Evolutionary conservation across 1,140 invertebrate species (phyloP).

Genomic region (Penaeus chinensis): DNA sequence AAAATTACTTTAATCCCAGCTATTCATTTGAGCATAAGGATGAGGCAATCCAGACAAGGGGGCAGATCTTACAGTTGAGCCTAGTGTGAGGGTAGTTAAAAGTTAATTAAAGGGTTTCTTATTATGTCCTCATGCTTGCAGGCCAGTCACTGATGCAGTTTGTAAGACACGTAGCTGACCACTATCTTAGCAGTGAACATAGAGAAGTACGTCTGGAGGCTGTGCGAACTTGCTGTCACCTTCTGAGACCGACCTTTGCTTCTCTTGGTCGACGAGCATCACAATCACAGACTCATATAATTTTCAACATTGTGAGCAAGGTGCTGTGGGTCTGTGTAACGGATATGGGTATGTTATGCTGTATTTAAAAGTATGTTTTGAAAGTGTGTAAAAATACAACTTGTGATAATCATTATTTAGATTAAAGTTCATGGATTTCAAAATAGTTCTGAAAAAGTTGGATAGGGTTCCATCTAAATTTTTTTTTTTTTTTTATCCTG

Average conservation of each 20-base stretch:
- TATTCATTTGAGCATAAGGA: not conserved
- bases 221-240: slow-evolving; percentile 90
- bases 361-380: not conserved
- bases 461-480: no score
- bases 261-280: slow-evolving; percentile 30
- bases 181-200: slow-evolving; percentile 91
- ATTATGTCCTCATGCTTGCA: slow-evolving; percentile 65
- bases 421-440: no score
- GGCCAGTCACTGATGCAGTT: slow-evolving; percentile 88
- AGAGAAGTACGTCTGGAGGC: slow-evolving; percentile 93
- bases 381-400: no score
- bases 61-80: not conserved
- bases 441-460: no score
- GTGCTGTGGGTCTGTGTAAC: slow-evolving; percentile 94
- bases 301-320: slow-evolving; percentile 90
- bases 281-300: slow-evolving; percentile 69
- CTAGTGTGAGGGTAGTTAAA: not conserved
- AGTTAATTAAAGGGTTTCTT: slow-evolving; percentile 20
- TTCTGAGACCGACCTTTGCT: slow-evolving; percentile 72
- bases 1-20: no score
- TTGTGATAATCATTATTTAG: no score
- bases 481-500: no score
- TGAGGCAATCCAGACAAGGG: not conserved
- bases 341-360: slow-evolving; percentile 76
- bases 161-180: slow-evolving; percentile 90